Evolutionary conservation across 2,888 invertebrate genomes (phyloP).

Genomic region (Byasa hedistus): DNA sequence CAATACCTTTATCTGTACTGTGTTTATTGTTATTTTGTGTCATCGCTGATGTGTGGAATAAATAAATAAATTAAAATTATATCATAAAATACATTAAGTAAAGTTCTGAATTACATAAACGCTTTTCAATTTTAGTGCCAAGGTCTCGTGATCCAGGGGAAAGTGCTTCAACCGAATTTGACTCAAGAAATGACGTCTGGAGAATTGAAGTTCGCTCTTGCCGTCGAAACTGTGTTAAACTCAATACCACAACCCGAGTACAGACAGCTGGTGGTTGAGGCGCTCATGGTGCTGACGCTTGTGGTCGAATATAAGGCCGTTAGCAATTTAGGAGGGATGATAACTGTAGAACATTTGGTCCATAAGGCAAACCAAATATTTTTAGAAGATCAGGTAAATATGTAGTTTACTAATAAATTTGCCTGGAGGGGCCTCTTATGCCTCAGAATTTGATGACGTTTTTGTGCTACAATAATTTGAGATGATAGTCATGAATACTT

Average conservation of each 20-base stretch:
- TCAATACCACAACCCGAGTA: slow-evolving; percentile 99
- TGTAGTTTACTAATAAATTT: neutral
- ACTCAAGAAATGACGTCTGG: slow-evolving; percentile 99
- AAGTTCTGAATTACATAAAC: too few relatives aligned
- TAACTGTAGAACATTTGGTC: slow-evolving; percentile 94
- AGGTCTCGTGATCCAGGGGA: slow-evolving; percentile 95
- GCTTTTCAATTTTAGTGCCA: slow-evolving; percentile 82
- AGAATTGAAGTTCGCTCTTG: slow-evolving; percentile 98
- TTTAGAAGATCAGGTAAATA: slow-evolving; percentile 93
- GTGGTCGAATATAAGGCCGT: slow-evolving; percentile 93
- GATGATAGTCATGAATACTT: too few relatives aligned
- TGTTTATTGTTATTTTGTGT: too few relatives aligned
- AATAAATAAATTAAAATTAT: too few relatives aligned
- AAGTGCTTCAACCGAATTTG: slow-evolving; percentile 92
- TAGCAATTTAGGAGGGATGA: slow-evolving; percentile 86
- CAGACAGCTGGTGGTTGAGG: slow-evolving; percentile 97
- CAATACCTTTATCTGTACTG: too few relatives aligned
- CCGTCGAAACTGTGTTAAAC: slow-evolving; percentile 97
- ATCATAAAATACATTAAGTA: too few relatives aligned
- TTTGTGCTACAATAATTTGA: neutral
- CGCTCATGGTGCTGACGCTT: slow-evolving; percentile 96
- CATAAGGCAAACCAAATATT: slow-evolving; percentile 97
- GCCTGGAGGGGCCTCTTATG: neutral
- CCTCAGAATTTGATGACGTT: neutral
- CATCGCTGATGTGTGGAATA: too few relatives aligned